Base-by-base conservation (phyloP, 2,888 invertebrate species). In the Caenorhabditis zanzibari region DNA sequence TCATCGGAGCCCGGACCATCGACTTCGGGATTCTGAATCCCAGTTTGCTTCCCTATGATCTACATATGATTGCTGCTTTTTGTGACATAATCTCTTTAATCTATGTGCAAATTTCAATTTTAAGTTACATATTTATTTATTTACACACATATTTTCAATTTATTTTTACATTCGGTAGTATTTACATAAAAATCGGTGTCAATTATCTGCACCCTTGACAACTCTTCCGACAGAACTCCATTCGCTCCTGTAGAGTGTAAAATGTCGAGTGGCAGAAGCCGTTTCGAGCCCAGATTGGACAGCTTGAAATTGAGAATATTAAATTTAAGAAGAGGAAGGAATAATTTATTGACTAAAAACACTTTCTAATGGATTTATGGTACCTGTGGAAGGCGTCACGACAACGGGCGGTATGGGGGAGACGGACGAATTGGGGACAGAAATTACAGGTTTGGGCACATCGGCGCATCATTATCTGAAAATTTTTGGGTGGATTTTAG, bases 261-360 rank as follows among this genome's bases (percentile, higher is more conserved):
- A 52, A 81, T 4, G 76, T 81, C 14, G 77, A 63, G 41, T 81
- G 81, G 64, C 84, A 84, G 68, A 81, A 84, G 28, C 84, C 84
- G 38, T 81, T 81, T 28, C 56, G 19, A 19, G 77, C 76, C 84
- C 84, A 84, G 2, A 22, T 32, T 16, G 84, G 74, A 54, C 84
- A 84, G 68, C 84, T 84, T 54, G 12, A 68, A 66, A 35, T 52
- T 19, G 9, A 22, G n/a, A 47, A 16, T 19, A n/a, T 6, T 35
- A 32, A 19, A 35, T 4, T 58, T 35, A n/a, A 16, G n/a, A n/a
- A n/a, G 24, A 32, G 3, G 12, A 32, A 32, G 3, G 12, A 32
- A 24, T 58, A 58, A 32, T 63, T 63, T 72, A 58, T 41, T 47
- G 22, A 14, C 41, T 32, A 72, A 66, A 80, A 80, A 54, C 77